Conservation (phyloP, 2,113 vertebrate genomes). For the Ancistrus triradiatus region DNA sequence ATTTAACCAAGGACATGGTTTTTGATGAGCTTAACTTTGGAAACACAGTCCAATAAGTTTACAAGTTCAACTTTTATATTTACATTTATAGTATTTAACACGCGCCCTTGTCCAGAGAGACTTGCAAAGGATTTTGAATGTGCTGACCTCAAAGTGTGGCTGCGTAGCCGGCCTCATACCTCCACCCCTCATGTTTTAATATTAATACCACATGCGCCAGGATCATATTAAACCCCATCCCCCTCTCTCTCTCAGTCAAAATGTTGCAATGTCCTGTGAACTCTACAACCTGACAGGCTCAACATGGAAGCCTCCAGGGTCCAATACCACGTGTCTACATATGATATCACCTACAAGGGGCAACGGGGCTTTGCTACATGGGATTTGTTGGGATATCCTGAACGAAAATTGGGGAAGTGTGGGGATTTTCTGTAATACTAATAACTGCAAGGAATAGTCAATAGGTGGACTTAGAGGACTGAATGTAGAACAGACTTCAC, state of each 20-base stretch:
- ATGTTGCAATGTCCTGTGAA: slow-evolving; percentile 32
- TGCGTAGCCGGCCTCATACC: slow-evolving; percentile 27
- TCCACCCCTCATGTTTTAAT: slow-evolving; percentile 30
- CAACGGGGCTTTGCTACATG: slow-evolving; percentile 13
- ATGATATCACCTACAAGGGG: slow-evolving; percentile 34
- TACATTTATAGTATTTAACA: slow-evolving; percentile 15
- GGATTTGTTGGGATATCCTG: slow-evolving; percentile 37
- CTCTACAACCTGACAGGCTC: slow-evolving; percentile 36
- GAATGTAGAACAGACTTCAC: neutral
- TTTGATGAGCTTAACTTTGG: slow-evolving; percentile 4
- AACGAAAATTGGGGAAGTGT: slow-evolving; percentile 11
- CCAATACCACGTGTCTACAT: slow-evolving; percentile 41
- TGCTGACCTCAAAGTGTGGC: slow-evolving; percentile 26
- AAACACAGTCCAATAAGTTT: too few species aligned
- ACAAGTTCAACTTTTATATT: neutral
- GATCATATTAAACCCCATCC: slow-evolving; percentile 11
- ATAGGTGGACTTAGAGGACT: neutral
- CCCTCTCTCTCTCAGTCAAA: slow-evolving; percentile 17
- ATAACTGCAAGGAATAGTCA: slow-evolving; percentile 1
- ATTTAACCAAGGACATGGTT: neutral
- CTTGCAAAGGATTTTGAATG: slow-evolving; percentile 17
- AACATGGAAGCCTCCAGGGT: slow-evolving; percentile 30
- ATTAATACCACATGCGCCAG: slow-evolving; percentile 43
- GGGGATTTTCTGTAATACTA: neutral
- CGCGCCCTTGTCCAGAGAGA: too few species aligned